Percentiles rank a stretch among this genome's conserved stretches.
phyloP scores from a whole-genome alignment of 2,797 vertebrate species.

The Loriculus beryllinus region DNA sequence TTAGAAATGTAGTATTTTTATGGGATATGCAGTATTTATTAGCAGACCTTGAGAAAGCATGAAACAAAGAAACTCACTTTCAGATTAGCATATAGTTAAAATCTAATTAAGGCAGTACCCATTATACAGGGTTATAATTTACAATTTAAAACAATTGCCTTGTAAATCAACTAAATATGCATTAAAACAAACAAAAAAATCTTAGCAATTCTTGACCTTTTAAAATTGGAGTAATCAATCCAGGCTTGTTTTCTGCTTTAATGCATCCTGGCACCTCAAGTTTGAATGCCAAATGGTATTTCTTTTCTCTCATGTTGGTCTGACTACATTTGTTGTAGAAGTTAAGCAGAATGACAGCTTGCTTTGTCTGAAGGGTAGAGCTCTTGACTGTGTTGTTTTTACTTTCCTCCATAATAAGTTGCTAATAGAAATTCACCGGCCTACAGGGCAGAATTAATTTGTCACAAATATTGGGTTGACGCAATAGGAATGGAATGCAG shows the following conservation, averaged over 20 bases:
- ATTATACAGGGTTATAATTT: conserved; percentile 49
- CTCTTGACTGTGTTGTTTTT: conserved; percentile 70
- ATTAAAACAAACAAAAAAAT: conserved; percentile 50
- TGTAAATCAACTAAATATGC: conserved; percentile 61
- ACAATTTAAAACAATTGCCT: conserved; percentile 57
- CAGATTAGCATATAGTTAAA: conserved; percentile 51
- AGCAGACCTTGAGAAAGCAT: conserved; percentile 21
- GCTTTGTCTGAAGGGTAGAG: conserved; percentile 70
- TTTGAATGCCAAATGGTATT: conserved; percentile 73
- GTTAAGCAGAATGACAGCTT: conserved; percentile 77
- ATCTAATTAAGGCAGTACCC: conserved; percentile 29
- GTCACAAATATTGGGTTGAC: conserved; percentile 72
- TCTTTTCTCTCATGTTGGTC: conserved; percentile 57
- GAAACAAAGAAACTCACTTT: background rate
- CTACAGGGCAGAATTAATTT: conserved; percentile 77
- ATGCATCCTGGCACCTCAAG: conserved; percentile 63
- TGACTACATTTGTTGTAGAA: conserved; percentile 70
- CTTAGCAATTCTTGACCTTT: conserved; percentile 72
- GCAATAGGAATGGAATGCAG: conserved; percentile 74
- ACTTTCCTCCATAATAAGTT: conserved; percentile 74
- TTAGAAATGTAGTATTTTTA: conserved; percentile 31
- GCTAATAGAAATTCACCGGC: conserved; percentile 78
- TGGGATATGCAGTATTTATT: background rate
- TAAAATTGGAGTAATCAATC: conserved; percentile 70
- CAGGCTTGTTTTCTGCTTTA: conserved; percentile 60